A percentile compares a stretch with the other conserved stretches of the same genome.
These are phyloP conservation scores for Tamandua tetradactyla DNA, from an alignment of 2,797 vertebrate species.

Conservation along the genomic window DNA sequence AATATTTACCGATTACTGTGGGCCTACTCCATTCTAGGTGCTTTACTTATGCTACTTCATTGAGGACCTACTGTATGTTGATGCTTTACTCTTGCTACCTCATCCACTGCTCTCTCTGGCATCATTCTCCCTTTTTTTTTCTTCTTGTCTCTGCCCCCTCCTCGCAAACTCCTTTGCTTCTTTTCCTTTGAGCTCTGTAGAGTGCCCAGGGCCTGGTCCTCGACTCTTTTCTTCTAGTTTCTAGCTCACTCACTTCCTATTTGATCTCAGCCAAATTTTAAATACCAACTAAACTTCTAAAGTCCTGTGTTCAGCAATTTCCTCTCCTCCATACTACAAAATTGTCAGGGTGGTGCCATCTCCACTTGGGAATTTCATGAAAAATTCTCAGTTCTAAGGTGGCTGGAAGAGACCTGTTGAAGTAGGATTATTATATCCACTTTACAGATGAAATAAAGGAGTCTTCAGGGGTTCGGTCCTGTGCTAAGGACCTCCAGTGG, in stretches of 20 bases:
- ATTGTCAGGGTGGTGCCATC: fast-evolving
- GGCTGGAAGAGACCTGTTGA: not conserved
- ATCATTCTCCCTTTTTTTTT: not conserved
- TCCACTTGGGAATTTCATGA: not conserved
- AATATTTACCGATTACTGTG: fast-evolving
- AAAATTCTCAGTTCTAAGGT: not conserved
- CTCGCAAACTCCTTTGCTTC: not conserved
- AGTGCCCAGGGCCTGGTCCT: not conserved
- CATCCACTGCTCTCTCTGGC: fast-evolving
- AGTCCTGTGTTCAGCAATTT: fast-evolving
- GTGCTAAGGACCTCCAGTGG: not conserved
- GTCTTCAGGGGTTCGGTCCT: not conserved
- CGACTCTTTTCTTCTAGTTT: not conserved
- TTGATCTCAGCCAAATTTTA: not conserved
- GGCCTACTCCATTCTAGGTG: not conserved
- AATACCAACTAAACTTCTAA: not conserved
- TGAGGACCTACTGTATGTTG: not conserved
- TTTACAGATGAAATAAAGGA: not conserved
- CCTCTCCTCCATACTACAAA: not conserved
- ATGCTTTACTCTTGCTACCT: not conserved
- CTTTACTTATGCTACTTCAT: fast-evolving
- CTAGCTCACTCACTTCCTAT: not conserved
- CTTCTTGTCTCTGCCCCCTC: not conserved
- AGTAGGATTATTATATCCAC: no score
- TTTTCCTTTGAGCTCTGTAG: not conserved